Evolutionary conservation across 2,797 vertebrate species (phyloP).

Genomic region (Esox masquinongy): DNA sequence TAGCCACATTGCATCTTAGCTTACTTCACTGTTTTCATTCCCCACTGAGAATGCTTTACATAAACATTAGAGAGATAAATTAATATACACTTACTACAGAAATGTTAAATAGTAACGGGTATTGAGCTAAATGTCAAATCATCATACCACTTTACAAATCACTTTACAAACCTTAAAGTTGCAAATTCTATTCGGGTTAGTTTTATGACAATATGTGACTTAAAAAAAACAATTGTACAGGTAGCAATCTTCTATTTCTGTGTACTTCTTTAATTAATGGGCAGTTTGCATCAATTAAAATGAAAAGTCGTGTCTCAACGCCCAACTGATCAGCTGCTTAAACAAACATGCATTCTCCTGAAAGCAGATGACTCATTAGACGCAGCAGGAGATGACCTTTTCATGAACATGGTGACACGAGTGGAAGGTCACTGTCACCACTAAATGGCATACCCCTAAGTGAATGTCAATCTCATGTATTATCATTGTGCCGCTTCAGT

Average conservation of each 20-base stretch:
- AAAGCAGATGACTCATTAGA: conserved; percentile 75
- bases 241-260: not conserved
- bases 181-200: not conserved
- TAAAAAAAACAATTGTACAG: not conserved
- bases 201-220: not conserved
- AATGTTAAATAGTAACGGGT: not conserved
- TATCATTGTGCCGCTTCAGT: conserved; percentile 20
- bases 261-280: not conserved
- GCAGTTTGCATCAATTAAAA: conserved; percentile 31
- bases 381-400: conserved; percentile 76
- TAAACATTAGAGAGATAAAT: not conserved
- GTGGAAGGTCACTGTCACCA: conserved; percentile 69
- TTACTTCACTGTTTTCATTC: not conserved
- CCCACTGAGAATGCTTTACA: not conserved
- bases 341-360: conserved; percentile 26
- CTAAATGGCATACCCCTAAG: conserved; percentile 73
- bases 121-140: not conserved
- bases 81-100: not conserved
- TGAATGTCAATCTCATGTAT: conserved; percentile 71
- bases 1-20: not conserved
- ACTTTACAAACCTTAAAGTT: not conserved
- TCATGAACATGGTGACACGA: conserved; percentile 71
- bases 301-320: conserved; percentile 24
- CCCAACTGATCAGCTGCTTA: conserved; percentile 37
- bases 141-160: not conserved